These are phyloP conservation scores for Delphinus delphis DNA, from an alignment of 2,113 vertebrate species.

Conservation along the genomic window DNA sequence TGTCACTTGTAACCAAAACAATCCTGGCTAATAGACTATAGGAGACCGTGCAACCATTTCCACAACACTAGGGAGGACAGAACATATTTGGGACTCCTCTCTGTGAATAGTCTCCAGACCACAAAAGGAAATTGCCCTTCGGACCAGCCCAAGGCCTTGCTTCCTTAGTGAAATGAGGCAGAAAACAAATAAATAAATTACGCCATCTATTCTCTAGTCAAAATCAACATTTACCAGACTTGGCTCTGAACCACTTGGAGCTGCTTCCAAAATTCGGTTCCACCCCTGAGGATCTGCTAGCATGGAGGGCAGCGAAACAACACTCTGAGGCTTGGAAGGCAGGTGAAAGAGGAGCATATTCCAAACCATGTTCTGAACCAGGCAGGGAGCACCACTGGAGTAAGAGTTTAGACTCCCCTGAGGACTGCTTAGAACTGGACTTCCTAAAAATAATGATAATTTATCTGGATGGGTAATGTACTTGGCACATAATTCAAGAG, in stretches of 20 bases:
- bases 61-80: not conserved
- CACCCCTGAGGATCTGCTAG: constrained; percentile 60
- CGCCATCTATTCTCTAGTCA: constrained; percentile 45
- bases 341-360: not conserved
- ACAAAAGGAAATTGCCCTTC: not conserved
- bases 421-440: not conserved
- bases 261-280: constrained; percentile 42
- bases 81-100: not conserved
- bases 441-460: not conserved
- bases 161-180: constrained; percentile 53
- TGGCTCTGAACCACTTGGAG: constrained; percentile 50
- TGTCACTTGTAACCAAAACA: not conserved
- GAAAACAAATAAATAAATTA: constrained; percentile 54
- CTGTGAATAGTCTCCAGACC: not conserved
- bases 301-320: constrained; percentile 57
- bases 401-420: not conserved
- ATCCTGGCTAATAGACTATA: not conserved
- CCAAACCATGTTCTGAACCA: not conserved
- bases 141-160: not conserved
- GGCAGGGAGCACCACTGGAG: not conserved
- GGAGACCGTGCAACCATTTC: not conserved
- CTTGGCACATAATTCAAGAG: not conserved
- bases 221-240: constrained; percentile 50
- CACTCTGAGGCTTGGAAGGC: not conserved
- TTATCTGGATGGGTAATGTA: not conserved